These are phyloP conservation scores for Paedocypris sp. DNA, from an alignment of 2,113 vertebrate species.

Conservation along the genomic window DNA sequence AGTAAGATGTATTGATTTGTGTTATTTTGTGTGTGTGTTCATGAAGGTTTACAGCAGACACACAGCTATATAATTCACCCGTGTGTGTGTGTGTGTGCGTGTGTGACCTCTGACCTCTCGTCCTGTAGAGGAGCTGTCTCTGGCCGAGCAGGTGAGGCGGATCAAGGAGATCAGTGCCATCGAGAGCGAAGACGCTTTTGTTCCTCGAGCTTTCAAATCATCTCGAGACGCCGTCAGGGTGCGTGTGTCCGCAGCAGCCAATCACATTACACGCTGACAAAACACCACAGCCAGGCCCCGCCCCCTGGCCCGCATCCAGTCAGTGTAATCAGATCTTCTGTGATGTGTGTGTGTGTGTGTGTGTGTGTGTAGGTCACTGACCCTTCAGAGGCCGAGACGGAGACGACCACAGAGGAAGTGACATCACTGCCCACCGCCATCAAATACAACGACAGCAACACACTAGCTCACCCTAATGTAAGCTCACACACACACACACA, in stretches of 20 bases:
- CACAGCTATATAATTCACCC: no score
- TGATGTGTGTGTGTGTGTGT: no score
- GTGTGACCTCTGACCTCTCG: conserved; percentile 36
- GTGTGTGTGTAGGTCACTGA: conserved; percentile 44
- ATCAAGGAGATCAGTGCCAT: conserved; percentile 96
- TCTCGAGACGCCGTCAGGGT: conserved; percentile 86
- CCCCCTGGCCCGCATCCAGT: no score
- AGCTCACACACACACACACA: conserved; percentile 41
- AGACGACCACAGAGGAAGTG: conserved; percentile 51
- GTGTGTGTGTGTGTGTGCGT: no score
- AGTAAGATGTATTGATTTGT: no score
- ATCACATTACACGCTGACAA: no score
- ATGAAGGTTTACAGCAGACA: no score
- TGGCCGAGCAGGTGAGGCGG: conserved; percentile 86
- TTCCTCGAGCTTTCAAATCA: conserved; percentile 91
- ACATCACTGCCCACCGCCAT: conserved; percentile 71
- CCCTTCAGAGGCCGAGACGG: conserved; percentile 34
- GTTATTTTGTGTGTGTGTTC: not conserved
- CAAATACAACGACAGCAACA: conserved; percentile 81
- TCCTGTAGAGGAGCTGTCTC: conserved; percentile 74
- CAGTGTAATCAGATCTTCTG: no score
- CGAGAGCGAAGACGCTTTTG: conserved; percentile 90
- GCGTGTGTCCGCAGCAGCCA: conserved; percentile 32
- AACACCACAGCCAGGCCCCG: no score
- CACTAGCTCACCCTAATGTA: conserved; percentile 84